phyloP scores from a whole-genome alignment of 2,113 vertebrate genomes.

The Heliornis fulica region DNA sequence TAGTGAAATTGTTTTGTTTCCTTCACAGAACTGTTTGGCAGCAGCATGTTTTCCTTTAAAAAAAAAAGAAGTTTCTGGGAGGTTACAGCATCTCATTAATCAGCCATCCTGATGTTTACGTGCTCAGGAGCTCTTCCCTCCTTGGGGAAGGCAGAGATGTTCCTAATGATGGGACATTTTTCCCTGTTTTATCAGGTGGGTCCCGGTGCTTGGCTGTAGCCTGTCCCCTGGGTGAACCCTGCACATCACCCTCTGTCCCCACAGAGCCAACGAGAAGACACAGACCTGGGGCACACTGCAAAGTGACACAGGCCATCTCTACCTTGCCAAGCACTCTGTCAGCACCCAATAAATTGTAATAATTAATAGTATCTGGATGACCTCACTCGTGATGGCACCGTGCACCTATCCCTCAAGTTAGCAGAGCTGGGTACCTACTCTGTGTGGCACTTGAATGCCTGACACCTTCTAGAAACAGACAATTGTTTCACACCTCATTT shows the following conservation, averaged over 20 bases:
- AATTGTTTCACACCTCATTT: slow-evolving; percentile 69
- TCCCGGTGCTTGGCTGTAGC: background rate
- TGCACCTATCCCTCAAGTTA: too few species aligned
- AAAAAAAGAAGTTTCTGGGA: background rate
- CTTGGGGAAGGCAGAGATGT: background rate
- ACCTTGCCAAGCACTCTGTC: background rate
- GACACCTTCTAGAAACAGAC: slow-evolving; percentile 48
- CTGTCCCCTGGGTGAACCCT: background rate
- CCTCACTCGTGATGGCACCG: background rate
- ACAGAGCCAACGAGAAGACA: background rate
- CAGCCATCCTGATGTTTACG: background rate
- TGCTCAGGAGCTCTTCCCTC: background rate
- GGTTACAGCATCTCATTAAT: slow-evolving; percentile 10
- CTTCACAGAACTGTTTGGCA: background rate
- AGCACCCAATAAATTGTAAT: background rate
- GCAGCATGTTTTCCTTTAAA: background rate
- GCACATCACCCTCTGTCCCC: background rate
- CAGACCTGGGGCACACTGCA: background rate
- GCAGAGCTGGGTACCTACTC: background rate
- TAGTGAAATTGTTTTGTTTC: background rate
- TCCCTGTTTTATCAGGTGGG: background rate
- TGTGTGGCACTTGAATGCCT: slow-evolving; percentile 12
- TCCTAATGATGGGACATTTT: background rate
- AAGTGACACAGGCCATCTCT: background rate
- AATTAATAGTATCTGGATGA: background rate